phyloP scores from a whole-genome alignment of 53 echinoderm and acorn worm genomes.

The Hippasteria phrygiana region DNA sequence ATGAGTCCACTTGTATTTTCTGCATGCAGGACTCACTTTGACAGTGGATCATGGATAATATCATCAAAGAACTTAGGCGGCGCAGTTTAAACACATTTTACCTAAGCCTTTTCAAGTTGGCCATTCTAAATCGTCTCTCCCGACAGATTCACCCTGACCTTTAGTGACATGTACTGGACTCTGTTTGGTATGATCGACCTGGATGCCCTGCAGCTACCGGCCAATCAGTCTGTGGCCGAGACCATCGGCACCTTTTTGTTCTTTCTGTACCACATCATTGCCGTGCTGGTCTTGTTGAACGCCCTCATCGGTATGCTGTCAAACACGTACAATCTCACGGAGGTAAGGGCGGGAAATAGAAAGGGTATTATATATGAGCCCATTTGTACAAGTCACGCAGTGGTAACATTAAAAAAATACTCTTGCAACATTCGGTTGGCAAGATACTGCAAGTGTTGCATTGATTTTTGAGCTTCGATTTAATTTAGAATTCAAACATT shows the following conservation, averaged over 20 bases:
- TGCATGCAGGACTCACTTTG: too few species aligned
- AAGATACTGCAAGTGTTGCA: too few species aligned
- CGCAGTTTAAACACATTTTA: too few species aligned
- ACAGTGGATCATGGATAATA: too few species aligned
- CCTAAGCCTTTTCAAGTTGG: too few species aligned
- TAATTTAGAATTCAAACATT: too few species aligned
- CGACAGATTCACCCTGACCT: constrained; percentile 64
- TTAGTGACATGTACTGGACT: constrained; percentile 82
- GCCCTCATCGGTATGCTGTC: constrained; percentile 92
- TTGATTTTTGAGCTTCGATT: too few species aligned
- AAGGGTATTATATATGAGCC: background rate
- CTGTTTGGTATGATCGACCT: constrained; percentile 80
- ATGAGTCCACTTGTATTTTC: too few species aligned
- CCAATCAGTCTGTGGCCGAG: constrained; percentile 74
- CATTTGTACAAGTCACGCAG: too few species aligned
- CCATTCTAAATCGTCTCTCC: constrained; percentile 7
- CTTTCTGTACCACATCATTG: constrained; percentile 78
- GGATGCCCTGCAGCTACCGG: constrained; percentile 54
- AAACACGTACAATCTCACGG: constrained; percentile 83
- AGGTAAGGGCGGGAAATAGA: constrained; percentile 50
- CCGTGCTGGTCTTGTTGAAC: constrained; percentile 86
- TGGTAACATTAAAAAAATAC: too few species aligned
- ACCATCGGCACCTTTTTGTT: constrained; percentile 74
- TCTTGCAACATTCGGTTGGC: too few species aligned
- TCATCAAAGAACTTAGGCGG: too few species aligned